Conservation (phyloP, 2,113 vertebrate species). For the Xenus cinereus region DNA sequence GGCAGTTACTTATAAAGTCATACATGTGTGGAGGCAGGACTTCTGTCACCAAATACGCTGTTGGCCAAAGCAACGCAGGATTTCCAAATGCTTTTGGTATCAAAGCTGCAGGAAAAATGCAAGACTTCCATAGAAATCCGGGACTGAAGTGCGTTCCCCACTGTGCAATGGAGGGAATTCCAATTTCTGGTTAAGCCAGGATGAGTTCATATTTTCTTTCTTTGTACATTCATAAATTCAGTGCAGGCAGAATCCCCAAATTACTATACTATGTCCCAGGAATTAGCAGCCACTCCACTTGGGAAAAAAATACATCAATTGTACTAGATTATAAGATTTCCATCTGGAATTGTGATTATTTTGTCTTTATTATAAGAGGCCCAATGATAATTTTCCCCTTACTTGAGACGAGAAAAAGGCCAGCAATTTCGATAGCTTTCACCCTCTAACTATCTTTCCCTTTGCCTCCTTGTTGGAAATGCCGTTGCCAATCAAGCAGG, state of each 20-base stretch:
- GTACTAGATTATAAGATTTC: background rate
- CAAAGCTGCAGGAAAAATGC: background rate
- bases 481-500: background rate
- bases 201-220: background rate
- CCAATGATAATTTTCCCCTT: background rate
- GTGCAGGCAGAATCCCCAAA: background rate
- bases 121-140: background rate
- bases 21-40: background rate
- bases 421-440: background rate
- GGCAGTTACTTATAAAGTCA: background rate
- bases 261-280: background rate
- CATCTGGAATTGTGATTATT: background rate
- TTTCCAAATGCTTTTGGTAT: background rate
- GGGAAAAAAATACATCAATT: background rate
- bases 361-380: background rate
- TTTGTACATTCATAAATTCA: background rate
- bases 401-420: background rate
- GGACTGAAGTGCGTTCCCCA: background rate
- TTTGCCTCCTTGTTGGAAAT: background rate
- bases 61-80: background rate
- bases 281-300: background rate
- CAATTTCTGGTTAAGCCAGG: background rate
- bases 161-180: background rate
- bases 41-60: background rate
- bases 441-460: background rate